phyloP scores from a whole-genome alignment of 2,797 vertebrate genomes.

The Hippoglossus hippoglossus region DNA sequence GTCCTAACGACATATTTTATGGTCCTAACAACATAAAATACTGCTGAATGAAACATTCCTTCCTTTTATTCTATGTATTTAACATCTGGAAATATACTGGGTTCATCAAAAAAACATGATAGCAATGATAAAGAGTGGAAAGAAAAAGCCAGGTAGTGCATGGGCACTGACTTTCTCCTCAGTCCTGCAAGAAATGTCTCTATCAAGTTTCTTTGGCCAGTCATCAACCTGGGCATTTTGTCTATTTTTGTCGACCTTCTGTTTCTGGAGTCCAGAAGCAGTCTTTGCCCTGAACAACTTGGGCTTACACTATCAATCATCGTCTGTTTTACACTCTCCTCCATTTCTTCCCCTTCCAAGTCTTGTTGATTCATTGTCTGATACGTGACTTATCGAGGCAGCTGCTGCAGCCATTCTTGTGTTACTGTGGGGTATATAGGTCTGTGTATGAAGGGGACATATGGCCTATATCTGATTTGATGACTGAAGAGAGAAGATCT shows the following conservation, averaged over 20 bases:
- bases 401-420: not conserved
- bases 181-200: not conserved
- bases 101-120: too few relatives aligned
- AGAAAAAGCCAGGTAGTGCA: not conserved
- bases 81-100: not conserved
- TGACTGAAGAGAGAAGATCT: not conserved
- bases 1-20: too few relatives aligned
- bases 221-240: not conserved
- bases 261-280: not conserved
- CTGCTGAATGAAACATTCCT: not conserved
- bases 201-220: not conserved
- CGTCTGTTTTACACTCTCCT: conserved; percentile 14
- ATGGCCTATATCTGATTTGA: not conserved
- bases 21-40: not conserved
- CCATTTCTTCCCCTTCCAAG: not conserved
- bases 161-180: not conserved
- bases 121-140: not conserved
- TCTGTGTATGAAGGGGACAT: not conserved
- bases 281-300: not conserved
- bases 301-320: conserved; percentile 5
- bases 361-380: not conserved
- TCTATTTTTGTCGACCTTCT: conserved; percentile 1
- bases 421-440: not conserved
- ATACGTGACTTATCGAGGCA: not conserved
- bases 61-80: not conserved